Conservation (phyloP, 2,888 invertebrate genomes). For the Choreutis nemorana region DNA sequence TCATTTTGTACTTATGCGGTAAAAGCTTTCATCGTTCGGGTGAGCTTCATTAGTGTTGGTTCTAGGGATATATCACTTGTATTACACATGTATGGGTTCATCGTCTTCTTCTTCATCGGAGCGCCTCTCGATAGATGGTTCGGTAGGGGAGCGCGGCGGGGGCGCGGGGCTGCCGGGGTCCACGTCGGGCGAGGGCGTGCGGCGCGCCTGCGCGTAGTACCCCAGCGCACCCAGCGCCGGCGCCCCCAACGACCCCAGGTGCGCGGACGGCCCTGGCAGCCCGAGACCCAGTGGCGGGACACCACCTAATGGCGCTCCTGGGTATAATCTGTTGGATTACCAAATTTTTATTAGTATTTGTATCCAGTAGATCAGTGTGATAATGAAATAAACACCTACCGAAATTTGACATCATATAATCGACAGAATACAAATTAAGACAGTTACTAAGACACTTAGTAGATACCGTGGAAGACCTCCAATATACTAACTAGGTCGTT, state of each 20-base stretch:
- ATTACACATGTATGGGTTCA: constrained; percentile 70
- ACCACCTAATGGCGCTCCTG: constrained; percentile 65
- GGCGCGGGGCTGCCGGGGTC: constrained; percentile 69
- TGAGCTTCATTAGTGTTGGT: background rate
- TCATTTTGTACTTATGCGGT: too few relatives aligned
- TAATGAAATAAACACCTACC: too few relatives aligned
- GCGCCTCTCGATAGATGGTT: constrained; percentile 44
- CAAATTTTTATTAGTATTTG: too few relatives aligned
- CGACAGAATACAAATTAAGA: too few relatives aligned
- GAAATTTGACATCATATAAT: too few relatives aligned
- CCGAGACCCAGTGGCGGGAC: constrained; percentile 67
- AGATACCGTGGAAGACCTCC: too few relatives aligned
- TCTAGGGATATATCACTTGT: too few relatives aligned
- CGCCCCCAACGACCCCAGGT: constrained; percentile 71
- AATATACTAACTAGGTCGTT: too few relatives aligned
- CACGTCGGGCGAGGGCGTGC: constrained; percentile 60
- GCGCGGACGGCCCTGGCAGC: constrained; percentile 73
- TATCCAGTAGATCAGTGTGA: too few relatives aligned
- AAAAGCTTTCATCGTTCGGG: too few relatives aligned
- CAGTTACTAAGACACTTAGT: too few relatives aligned
- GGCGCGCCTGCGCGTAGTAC: constrained; percentile 57
- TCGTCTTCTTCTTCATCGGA: constrained; percentile 67
- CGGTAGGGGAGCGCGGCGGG: constrained; percentile 49
- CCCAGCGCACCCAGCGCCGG: constrained; percentile 69
- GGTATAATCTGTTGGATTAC: constrained; percentile 70